A percentile compares a stretch with the other conserved stretches of the same genome.
These are phyloP conservation scores for Hoplias malabaricus DNA, from an alignment of 2,113 vertebrate genomes.

Conservation along the genomic window DNA sequence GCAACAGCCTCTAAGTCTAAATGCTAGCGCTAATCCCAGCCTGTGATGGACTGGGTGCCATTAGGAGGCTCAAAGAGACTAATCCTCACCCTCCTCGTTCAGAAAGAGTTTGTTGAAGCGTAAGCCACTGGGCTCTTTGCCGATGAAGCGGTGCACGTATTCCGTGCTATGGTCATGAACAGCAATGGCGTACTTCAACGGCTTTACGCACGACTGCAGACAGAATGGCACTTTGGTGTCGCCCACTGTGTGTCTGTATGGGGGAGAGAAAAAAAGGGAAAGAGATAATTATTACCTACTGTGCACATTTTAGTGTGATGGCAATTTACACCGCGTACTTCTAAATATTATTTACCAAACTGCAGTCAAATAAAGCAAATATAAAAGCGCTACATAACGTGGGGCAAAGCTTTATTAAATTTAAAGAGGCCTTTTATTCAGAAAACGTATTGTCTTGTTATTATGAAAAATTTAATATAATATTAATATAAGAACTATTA, in stretches of 20 bases:
- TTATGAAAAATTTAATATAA: no score
- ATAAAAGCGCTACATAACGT: no score
- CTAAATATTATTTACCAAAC: neutral
- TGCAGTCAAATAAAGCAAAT: neutral
- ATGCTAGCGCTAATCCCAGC: neutral
- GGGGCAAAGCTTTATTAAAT: no score
- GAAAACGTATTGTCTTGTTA: no score
- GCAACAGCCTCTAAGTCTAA: neutral
- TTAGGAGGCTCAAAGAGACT: neutral
- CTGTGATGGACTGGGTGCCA: neutral
- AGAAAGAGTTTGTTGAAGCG: constrained; percentile 97
- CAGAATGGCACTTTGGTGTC: constrained; percentile 98
- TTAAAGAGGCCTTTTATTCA: no score
- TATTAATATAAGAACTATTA: no score
- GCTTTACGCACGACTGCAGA: constrained; percentile 96
- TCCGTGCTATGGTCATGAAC: constrained; percentile 93
- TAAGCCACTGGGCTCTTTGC: constrained; percentile 96
- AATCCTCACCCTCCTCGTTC: constrained; percentile 90
- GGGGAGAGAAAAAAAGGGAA: neutral
- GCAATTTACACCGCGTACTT: neutral
- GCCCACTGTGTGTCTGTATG: constrained; percentile 87
- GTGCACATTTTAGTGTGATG: no score
- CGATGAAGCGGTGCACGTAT: constrained; percentile 93
- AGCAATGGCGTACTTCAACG: constrained; percentile 93
- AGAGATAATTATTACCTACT: no score